Base-by-base conservation (phyloP, 37 sponge, comb jelly and placozoan species). In the Eunapius fragilis region DNA sequence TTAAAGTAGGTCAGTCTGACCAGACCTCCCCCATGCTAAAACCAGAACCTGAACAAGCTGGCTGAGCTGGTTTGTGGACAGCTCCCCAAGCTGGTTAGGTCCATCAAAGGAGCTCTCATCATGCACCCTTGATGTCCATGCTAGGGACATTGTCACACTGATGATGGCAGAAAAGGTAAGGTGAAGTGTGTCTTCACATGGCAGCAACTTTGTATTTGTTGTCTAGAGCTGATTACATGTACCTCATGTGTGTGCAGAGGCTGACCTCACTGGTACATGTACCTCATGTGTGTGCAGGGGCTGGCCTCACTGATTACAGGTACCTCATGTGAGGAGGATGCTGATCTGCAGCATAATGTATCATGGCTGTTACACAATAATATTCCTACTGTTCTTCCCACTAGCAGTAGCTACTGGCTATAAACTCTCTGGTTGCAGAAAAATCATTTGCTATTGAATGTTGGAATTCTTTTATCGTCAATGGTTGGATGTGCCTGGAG, bases 121-220 rank as follows among this genome's bases (percentile, higher is more conserved):
- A 45, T 45, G 47, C 47, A 98, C 99, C 25, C 76, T 98, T 69
- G 99, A 98, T 85, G 99, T 98, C 45, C 99, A 98, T 75, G 89
- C 97, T 72, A 91, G 99, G 37, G 99, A 98, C 85, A 96, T 91
- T 38, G 97, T 96, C 74, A 93, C 97, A 25, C 82, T 79, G 13
- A 91, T 98, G 95, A 92, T 95, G 26, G 71, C 80, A 31, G 93
- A 92, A 50, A 85, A 94, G 90, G 95, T 92, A 45, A 45, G 47
- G 47, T 45, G 47, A 45, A 45, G 47, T 45, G 47, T 45, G 47
- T 45, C 47, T 45, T 45, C 47, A 45, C 47, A 45, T n/a, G 47
- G 47, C 47, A 45, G 47, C 47, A 45, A 45, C 47, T 45, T 45
- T 45, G 47, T 45, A 45, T 45, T 45, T 45, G 47, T 45, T 45